Conservation (phyloP, 2,113 vertebrate species). For the Rhadina sibilatrix region DNA sequence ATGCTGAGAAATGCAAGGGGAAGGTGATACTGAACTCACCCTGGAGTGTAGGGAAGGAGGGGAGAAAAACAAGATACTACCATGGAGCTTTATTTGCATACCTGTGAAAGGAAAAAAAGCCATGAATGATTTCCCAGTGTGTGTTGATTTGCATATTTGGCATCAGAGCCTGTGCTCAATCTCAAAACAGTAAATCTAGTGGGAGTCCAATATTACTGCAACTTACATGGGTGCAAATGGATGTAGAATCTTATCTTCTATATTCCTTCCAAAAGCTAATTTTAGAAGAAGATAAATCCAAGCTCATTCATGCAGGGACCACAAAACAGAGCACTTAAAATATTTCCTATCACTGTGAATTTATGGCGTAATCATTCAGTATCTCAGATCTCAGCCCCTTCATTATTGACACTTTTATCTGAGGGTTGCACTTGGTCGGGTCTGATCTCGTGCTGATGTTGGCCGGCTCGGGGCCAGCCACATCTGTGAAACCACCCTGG, state of each 20-base stretch:
- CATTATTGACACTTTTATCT: not conserved
- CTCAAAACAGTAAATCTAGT: not conserved
- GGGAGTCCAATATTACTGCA: not conserved
- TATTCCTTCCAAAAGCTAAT: not conserved
- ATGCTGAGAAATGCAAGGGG: not conserved
- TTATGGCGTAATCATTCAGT: not conserved
- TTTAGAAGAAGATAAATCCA: slow-evolving; percentile 24
- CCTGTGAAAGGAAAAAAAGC: not conserved
- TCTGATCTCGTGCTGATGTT: not conserved
- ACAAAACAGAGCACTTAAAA: not conserved
- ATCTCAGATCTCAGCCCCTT: not conserved
- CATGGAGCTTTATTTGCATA: not conserved
- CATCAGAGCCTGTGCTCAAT: not conserved
- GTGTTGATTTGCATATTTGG: slow-evolving; percentile 21
- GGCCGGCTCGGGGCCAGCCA: not conserved
- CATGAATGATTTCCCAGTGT: not conserved
- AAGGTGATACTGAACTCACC: not conserved
- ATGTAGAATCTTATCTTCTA: not conserved
- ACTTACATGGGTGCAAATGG: not conserved
- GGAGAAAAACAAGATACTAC: not conserved
- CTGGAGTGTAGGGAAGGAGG: not conserved
- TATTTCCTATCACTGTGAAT: not conserved
- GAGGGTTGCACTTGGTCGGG: fast-evolving
- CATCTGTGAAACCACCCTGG: not conserved
- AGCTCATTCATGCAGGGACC: not conserved